Evolutionary conservation across 2,113 vertebrate genomes (phyloP).

Genomic region (Gadus macrocephalus): DNA sequence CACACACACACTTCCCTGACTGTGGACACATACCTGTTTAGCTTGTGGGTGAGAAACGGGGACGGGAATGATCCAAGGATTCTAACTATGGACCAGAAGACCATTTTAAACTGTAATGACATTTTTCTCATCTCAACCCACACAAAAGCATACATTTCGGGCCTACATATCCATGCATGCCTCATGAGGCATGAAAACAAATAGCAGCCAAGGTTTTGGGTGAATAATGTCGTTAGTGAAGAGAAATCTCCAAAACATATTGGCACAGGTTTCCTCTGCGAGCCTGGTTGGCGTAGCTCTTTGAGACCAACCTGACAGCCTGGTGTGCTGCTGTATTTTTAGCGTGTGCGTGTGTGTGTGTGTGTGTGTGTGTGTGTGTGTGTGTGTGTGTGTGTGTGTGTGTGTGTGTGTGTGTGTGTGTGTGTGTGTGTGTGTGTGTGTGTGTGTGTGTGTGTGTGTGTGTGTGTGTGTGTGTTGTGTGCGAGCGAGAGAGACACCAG

Average conservation of each 20-base stretch:
- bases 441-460: slow-evolving; percentile 1
- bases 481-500: too few relatives aligned
- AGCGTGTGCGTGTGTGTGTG: slow-evolving; percentile 22
- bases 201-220: too few relatives aligned
- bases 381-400: slow-evolving; percentile 10
- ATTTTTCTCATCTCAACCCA: too few relatives aligned
- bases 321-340: slow-evolving; percentile 53
- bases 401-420: slow-evolving; percentile 5
- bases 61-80: too few relatives aligned
- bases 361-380: slow-evolving; percentile 6
- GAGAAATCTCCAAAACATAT: not conserved
- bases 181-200: too few relatives aligned
- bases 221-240: not conserved
- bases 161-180: too few relatives aligned
- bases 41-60: too few relatives aligned
- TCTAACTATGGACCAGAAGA: too few relatives aligned
- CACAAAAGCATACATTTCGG: too few relatives aligned
- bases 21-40: too few relatives aligned
- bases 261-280: slow-evolving; percentile 20
- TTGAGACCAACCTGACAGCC: slow-evolving; percentile 32
- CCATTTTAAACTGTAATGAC: too few relatives aligned
- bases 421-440: slow-evolving; percentile 5
- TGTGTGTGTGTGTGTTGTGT: slow-evolving; percentile 1
- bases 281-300: slow-evolving; percentile 45
- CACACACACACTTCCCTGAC: too few relatives aligned